Evolutionary conservation across 2,888 invertebrate species (phyloP).

Genomic region (Enchytraeus crypticus): DNA sequence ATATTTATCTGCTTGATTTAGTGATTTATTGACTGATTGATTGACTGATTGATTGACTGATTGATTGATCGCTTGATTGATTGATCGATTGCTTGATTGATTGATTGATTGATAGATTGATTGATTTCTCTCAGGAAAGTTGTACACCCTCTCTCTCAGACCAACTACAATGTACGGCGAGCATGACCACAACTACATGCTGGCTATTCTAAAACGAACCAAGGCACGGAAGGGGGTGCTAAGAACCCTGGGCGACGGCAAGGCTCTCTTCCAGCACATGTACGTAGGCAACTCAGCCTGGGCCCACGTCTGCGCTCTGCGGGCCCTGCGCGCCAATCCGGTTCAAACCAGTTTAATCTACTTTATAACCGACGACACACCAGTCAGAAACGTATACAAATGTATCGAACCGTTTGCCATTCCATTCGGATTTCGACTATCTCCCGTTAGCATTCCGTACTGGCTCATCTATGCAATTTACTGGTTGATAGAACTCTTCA

Average conservation of each 20-base stretch:
- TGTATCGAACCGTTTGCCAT: conserved; percentile 47
- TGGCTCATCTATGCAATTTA: conserved; percentile 31
- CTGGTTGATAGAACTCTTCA: neutral
- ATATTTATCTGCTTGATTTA: too few relatives aligned
- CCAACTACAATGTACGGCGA: conserved; percentile 61
- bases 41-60: too few relatives aligned
- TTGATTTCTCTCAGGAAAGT: too few relatives aligned
- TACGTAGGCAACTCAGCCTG: conserved; percentile 59
- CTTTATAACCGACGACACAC: conserved; percentile 60
- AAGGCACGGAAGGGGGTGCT: conserved; percentile 51
- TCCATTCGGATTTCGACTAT: conserved; percentile 34
- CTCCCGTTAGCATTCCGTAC: conserved; percentile 38
- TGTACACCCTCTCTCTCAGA: conserved; percentile 55
- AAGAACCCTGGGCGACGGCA: conserved; percentile 54
- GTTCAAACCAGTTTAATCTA: conserved; percentile 42
- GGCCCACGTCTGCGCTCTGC: conserved; percentile 59
- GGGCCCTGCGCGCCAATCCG: conserved; percentile 51
- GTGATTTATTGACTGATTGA: too few relatives aligned
- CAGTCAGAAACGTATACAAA: conserved; percentile 54
- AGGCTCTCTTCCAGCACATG: conserved; percentile 49
- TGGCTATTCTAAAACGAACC: conserved; percentile 51
- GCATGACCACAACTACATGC: conserved; percentile 56
- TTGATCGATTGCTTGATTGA: too few relatives aligned
- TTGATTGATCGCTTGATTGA: too few relatives aligned
- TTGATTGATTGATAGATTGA: too few relatives aligned